Conservation (phyloP, 2,888 invertebrate species). For the Troglohyphantes excavatus region DNA sequence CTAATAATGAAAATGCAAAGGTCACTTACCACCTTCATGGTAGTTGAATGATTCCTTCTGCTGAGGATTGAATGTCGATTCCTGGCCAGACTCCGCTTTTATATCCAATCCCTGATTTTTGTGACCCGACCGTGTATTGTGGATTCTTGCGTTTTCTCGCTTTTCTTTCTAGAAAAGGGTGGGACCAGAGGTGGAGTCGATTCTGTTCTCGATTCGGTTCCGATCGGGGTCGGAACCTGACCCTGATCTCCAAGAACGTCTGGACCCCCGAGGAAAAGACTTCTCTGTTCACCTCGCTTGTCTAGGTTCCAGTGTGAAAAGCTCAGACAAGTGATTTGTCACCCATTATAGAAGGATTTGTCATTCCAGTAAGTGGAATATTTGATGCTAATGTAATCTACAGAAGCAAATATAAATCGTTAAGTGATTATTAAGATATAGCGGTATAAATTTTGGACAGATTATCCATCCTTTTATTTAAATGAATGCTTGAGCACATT, state of each 20-base stretch:
- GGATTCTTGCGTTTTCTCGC: slow-evolving; percentile 30
- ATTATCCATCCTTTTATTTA: too few species aligned
- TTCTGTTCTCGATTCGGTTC: slow-evolving; percentile 54
- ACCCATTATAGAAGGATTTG: neutral
- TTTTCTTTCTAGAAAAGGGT: slow-evolving; percentile 48
- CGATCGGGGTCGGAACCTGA: slow-evolving; percentile 73
- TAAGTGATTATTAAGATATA: too few species aligned
- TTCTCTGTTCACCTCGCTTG: neutral
- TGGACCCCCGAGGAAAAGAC: slow-evolving; percentile 17
- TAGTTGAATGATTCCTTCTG: slow-evolving; percentile 53
- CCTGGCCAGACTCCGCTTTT: slow-evolving; percentile 27
- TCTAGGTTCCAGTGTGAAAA: neutral
- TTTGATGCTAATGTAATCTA: too few species aligned
- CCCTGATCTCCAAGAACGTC: slow-evolving; percentile 69
- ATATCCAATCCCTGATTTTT: slow-evolving; percentile 11
- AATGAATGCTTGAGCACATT: too few species aligned
- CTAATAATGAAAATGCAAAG: neutral
- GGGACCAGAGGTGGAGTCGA: slow-evolving; percentile 61
- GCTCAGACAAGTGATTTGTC: neutral
- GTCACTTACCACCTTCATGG: slow-evolving; percentile 77
- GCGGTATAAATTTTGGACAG: too few species aligned
- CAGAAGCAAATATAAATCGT: too few species aligned
- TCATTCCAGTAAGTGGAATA: too few species aligned
- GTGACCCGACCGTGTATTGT: slow-evolving; percentile 24
- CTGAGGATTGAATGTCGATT: slow-evolving; percentile 47